A percentile compares a stretch with the other conserved stretches of the same genome.
Conservation (phyloP, 2,113 vertebrate genomes). For the Halichoeres trimaculatus region DNA sequence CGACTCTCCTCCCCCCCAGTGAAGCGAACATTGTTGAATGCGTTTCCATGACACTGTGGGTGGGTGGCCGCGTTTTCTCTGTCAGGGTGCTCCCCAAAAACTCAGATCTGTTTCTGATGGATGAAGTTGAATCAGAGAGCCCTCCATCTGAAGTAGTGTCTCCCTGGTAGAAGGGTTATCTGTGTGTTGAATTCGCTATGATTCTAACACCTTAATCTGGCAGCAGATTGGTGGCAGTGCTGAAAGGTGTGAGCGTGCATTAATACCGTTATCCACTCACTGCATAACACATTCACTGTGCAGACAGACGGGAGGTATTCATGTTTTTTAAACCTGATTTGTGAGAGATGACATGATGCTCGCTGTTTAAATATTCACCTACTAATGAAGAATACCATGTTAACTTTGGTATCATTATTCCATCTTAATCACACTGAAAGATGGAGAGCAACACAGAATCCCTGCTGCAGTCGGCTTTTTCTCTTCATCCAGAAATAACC, state of each 20-base stretch:
- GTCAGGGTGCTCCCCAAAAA: constrained; percentile 16
- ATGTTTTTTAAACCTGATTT: constrained; percentile 10
- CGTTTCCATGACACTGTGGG: constrained; percentile 62
- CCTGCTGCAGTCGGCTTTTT: constrained; percentile 10
- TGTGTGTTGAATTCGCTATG: background rate
- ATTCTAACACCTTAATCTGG: background rate
- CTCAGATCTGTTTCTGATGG: background rate
- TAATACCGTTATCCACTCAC: constrained; percentile 18
- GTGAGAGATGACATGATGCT: constrained; percentile 17
- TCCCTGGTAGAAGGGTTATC: background rate
- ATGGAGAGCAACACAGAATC: constrained; percentile 35
- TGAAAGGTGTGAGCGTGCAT: background rate
- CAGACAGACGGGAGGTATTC: constrained; percentile 37
- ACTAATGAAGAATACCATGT: constrained; percentile 11
- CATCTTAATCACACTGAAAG: constrained; percentile 22
- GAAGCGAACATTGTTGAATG: constrained; percentile 57
- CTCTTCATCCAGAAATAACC: constrained; percentile 7
- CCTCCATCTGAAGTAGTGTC: background rate
- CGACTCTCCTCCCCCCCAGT: constrained; percentile 12
- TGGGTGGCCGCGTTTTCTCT: constrained; percentile 57
- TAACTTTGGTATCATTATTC: constrained; percentile 37
- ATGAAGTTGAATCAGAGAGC: too few species aligned
- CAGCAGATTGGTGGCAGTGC: constrained; percentile 1
- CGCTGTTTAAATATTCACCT: constrained; percentile 38
- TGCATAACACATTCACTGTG: constrained; percentile 20